Percentiles rank a stretch among this genome's conserved stretches.
These are phyloP conservation scores for Epsilonema sp. DNA, from an alignment of 2,888 invertebrate genomes.

Conservation along the genomic window DNA sequence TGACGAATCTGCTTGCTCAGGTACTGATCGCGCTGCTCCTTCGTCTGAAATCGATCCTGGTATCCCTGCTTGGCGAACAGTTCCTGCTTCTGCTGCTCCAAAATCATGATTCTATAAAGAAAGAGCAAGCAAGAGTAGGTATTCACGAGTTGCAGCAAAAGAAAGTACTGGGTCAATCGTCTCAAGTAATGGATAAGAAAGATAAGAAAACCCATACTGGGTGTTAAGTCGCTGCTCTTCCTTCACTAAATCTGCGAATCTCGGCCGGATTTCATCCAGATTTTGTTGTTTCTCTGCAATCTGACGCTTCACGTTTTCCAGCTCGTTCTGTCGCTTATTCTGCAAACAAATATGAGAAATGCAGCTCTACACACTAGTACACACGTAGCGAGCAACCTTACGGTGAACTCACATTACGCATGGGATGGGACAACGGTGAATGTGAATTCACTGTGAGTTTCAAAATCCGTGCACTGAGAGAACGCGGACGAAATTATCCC, in stretches of 20 bases:
- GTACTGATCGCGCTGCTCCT: conserved; percentile 83
- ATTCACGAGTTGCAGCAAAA: too few species aligned
- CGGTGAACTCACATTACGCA: too few species aligned
- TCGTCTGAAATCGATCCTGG: conserved; percentile 78
- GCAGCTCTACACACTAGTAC: background rate
- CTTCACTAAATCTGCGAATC: conserved; percentile 75
- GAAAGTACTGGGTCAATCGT: too few species aligned
- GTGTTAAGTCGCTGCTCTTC: too few species aligned
- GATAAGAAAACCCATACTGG: too few species aligned
- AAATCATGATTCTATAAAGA: conserved; percentile 46
- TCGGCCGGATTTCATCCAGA: conserved; percentile 65
- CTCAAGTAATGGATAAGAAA: too few species aligned
- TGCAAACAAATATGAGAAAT: too few species aligned
- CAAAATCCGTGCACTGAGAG: too few species aligned
- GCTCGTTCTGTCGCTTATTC: conserved; percentile 26
- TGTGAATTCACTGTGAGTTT: too few species aligned
- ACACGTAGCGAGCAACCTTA: too few species aligned
- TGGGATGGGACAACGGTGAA: too few species aligned
- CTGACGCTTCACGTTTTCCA: conserved; percentile 62
- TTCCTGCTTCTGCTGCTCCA: conserved; percentile 86
- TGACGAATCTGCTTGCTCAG: conserved; percentile 74
- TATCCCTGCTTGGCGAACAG: conserved; percentile 93
- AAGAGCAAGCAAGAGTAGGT: background rate
- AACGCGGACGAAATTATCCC: too few species aligned
- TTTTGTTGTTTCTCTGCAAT: conserved; percentile 74